A percentile compares a stretch with the other conserved stretches of the same genome.
phyloP scores from a whole-genome alignment of 2,888 invertebrate species.

The Eurois occulta region DNA sequence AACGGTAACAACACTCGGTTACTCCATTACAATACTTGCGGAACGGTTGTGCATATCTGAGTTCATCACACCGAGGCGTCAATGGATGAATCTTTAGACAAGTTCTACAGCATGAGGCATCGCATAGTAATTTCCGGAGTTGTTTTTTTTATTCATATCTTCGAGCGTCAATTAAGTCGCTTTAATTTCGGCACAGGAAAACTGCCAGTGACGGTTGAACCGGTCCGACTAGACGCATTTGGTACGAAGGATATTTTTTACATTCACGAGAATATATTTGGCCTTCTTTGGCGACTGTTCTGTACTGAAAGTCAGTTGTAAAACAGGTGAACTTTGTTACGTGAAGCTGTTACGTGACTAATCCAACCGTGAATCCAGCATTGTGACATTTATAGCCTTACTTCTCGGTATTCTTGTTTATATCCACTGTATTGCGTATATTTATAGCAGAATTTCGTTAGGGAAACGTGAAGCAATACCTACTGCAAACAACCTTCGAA shows the following conservation, averaged over 20 bases:
- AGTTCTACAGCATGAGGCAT: conserved; percentile 69
- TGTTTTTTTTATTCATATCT: conserved; percentile 74
- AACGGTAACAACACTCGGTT: conserved; percentile 43
- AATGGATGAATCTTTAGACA: conserved; percentile 59
- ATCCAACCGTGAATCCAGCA: conserved; percentile 44
- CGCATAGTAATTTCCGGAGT: conserved; percentile 80
- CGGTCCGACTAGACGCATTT: conserved; percentile 76
- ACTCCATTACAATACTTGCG: conserved; percentile 53
- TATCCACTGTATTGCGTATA: conserved; percentile 11
- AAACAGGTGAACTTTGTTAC: conserved; percentile 74
- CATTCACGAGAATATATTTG: conserved; percentile 73
- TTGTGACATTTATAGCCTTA: conserved; percentile 36
- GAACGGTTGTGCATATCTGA: conserved; percentile 47
- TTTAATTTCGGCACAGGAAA: conserved; percentile 81
- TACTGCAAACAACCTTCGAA: conserved; percentile 48
- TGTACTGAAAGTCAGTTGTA: conserved; percentile 69
- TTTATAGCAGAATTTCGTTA: conserved; percentile 32
- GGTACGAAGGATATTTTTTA: conserved; percentile 81
- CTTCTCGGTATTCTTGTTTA: conserved; percentile 27
- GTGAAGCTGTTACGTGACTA: conserved; percentile 58
- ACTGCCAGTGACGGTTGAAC: conserved; percentile 79
- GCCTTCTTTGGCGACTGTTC: conserved; percentile 75
- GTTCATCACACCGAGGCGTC: conserved; percentile 56
- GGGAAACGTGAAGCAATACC: conserved; percentile 30
- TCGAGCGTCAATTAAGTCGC: conserved; percentile 75